These are phyloP conservation scores for Mimas tiliae DNA, from an alignment of 2,888 invertebrate genomes.

Conservation along the genomic window DNA sequence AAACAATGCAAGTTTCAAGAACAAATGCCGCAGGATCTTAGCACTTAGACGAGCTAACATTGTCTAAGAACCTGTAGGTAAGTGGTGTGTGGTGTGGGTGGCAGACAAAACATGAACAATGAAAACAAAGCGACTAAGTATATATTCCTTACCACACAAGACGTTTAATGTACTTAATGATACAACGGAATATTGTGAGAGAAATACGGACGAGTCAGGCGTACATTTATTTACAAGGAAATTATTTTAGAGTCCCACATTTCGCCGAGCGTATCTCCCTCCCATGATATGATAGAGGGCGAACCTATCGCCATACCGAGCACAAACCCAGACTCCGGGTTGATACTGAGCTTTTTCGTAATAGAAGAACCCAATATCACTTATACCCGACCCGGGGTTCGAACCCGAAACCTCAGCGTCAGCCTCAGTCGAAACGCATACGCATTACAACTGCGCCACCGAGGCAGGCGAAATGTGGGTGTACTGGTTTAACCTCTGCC, in stretches of 20 bases:
- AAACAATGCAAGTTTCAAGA: background rate
- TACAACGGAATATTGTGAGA: background rate
- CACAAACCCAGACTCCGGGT: too few relatives aligned
- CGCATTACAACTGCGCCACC: too few relatives aligned
- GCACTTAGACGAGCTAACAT: background rate
- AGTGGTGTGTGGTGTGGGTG: conserved; percentile 5
- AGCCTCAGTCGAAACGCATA: too few relatives aligned
- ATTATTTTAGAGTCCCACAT: background rate
- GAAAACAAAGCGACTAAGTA: background rate
- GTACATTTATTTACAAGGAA: background rate
- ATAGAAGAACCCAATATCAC: too few relatives aligned
- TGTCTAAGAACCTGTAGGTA: conserved; percentile 3
- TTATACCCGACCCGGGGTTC: too few relatives aligned
- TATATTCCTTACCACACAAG: background rate
- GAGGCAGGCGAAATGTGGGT: too few relatives aligned
- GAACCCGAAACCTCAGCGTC: too few relatives aligned
- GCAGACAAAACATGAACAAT: conserved; percentile 3
- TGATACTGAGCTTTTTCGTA: too few relatives aligned
- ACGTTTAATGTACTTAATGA: background rate
- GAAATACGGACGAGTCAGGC: background rate
- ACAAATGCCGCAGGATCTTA: background rate
- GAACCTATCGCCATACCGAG: too few relatives aligned
- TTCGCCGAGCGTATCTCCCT: too few relatives aligned
- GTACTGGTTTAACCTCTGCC: too few relatives aligned
- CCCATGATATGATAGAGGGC: too few relatives aligned